A percentile compares a stretch with the other conserved stretches of the same genome.
These are phyloP conservation scores for Pararge aegeria DNA, from an alignment of 1,140 invertebrate genomes.

Conservation along the genomic window DNA sequence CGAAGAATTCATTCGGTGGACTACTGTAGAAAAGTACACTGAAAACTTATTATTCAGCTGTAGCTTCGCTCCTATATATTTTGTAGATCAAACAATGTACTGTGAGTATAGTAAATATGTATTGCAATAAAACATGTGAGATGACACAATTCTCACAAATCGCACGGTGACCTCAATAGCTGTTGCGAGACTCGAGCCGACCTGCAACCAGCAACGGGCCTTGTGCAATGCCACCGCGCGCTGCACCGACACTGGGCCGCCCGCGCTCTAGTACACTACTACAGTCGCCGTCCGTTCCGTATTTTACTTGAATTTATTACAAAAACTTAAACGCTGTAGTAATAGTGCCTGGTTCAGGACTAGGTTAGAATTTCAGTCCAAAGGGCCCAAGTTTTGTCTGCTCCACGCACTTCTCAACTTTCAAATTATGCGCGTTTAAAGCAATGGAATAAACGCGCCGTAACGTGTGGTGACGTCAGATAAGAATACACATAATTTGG, in stretches of 20 bases:
- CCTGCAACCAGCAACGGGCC: slow-evolving; percentile 50
- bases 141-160: slow-evolving; percentile 78
- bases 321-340: no score
- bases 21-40: no score
- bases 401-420: no score
- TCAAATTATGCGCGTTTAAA: no score
- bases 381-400: no score
- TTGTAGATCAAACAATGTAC: slow-evolving; percentile 1
- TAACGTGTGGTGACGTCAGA: no score
- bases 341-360: no score
- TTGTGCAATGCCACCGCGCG: slow-evolving; percentile 64
- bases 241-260: slow-evolving; percentile 5
- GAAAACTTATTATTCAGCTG: no score
- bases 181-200: slow-evolving; percentile 70
- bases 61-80: not conserved
- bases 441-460: no score
- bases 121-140: slow-evolving; percentile 48
- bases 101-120: slow-evolving; percentile 1
- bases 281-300: not conserved
- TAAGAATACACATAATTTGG: no score
- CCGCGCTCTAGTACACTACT: not conserved
- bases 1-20: no score
- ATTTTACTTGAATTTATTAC: not conserved
- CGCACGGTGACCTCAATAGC: slow-evolving; percentile 72
- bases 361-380: no score